Percentiles rank a stretch among this genome's conserved stretches.
These are phyloP conservation scores for Erythrocebus patas DNA, from an alignment of 2,113 vertebrate genomes.

Conservation along the genomic window DNA sequence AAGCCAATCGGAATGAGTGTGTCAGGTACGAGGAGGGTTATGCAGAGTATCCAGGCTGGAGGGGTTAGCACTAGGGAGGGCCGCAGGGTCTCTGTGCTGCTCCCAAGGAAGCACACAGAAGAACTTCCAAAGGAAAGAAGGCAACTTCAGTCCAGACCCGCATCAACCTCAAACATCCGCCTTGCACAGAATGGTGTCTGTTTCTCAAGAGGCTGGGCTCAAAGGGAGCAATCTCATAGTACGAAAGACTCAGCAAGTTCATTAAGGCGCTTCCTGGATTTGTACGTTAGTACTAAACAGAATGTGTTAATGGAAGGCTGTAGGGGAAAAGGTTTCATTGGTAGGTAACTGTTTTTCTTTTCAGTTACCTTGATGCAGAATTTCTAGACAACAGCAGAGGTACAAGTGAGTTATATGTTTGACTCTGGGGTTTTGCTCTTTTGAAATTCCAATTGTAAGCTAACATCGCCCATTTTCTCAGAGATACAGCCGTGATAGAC, in stretches of 20 bases:
- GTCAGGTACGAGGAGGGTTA: accelerated
- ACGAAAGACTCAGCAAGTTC: neutral
- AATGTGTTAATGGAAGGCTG: neutral
- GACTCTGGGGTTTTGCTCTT: neutral
- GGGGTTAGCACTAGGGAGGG: accelerated
- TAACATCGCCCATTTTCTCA: neutral
- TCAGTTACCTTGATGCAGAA: neutral
- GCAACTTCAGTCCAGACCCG: neutral
- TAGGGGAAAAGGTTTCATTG: neutral
- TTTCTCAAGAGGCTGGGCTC: neutral
- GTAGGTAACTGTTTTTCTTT: neutral
- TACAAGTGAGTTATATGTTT: neutral
- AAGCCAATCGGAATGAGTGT: neutral
- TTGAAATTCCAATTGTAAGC: neutral
- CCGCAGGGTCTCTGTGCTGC: neutral
- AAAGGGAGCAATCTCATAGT: neutral
- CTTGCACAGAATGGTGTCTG: neutral
- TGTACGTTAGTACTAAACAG: neutral
- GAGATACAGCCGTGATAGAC: neutral
- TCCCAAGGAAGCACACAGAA: neutral
- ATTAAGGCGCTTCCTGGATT: neutral
- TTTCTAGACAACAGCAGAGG: neutral
- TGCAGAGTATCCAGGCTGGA: neutral
- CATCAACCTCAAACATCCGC: neutral
- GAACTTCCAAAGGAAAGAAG: neutral